phyloP scores from a whole-genome alignment of 92 coral and sea anemone species.

The Bergia puertoricense region DNA sequence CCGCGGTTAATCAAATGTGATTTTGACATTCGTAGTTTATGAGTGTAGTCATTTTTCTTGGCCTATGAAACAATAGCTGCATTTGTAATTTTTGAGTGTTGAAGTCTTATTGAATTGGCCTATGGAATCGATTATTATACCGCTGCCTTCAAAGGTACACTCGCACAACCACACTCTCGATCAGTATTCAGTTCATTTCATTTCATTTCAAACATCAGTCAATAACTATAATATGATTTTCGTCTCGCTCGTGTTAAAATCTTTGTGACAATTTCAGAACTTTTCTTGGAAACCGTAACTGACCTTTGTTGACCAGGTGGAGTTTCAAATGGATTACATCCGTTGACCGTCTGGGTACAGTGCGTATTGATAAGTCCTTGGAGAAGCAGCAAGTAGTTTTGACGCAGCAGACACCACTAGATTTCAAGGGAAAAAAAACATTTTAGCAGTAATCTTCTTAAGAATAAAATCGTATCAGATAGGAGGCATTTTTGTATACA shows the following conservation, averaged over 20 bases:
- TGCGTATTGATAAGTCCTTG: slow-evolving; percentile 5
- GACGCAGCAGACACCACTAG: slow-evolving; percentile 35
- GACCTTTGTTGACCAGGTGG: slow-evolving; percentile 31
- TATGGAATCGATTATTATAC: too few relatives aligned
- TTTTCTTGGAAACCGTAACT: too few relatives aligned
- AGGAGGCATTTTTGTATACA: background rate
- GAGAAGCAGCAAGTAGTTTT: slow-evolving; percentile 2
- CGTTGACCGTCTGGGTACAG: background rate
- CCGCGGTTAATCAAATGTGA: background rate
- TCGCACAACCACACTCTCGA: too few relatives aligned
- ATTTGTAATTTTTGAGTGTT: background rate
- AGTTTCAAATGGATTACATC: slow-evolving; percentile 21
- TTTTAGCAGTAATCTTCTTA: too few relatives aligned
- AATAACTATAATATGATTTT: too few relatives aligned
- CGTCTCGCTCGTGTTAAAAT: too few relatives aligned
- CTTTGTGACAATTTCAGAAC: too few relatives aligned
- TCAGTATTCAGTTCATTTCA: too few relatives aligned
- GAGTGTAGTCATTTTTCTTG: background rate
- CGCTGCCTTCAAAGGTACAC: too few relatives aligned
- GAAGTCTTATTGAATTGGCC: too few relatives aligned
- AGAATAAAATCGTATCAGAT: background rate
- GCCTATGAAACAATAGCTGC: background rate
- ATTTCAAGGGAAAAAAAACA: background rate
- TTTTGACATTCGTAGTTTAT: background rate
- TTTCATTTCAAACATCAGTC: background rate